Evolutionary conservation across 2,113 vertebrate species (phyloP).

Genomic region (Scytalopus superciliaris): DNA sequence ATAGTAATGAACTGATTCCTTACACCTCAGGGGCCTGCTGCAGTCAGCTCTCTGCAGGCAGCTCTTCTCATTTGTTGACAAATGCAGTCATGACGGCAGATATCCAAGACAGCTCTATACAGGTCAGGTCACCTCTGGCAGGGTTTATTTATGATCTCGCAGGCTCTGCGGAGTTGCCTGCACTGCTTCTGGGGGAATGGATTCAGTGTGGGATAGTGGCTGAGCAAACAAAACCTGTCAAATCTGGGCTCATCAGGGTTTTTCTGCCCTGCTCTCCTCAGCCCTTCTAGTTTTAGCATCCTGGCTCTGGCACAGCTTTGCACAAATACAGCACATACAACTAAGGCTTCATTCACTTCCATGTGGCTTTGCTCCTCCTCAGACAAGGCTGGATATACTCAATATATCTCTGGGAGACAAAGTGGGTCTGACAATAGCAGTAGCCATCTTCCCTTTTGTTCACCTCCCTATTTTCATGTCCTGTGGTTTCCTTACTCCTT

Average conservation of each 20-base stretch:
- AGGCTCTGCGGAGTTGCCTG: neutral
- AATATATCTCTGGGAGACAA: neutral
- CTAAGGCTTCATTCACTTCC: neutral
- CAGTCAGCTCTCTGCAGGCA: constrained; percentile 24
- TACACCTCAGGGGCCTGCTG: neutral
- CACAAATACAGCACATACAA: neutral
- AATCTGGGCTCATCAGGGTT: neutral
- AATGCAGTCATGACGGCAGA: neutral
- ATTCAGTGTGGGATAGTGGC: neutral
- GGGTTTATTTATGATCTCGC: neutral
- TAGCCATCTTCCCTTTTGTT: neutral
- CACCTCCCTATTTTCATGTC: neutral
- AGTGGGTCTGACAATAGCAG: neutral
- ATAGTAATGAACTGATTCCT: neutral
- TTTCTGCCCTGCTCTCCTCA: neutral
- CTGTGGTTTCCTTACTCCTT: neutral
- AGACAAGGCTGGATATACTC: neutral
- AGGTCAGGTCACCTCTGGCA: constrained; percentile 1
- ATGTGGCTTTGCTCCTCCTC: neutral
- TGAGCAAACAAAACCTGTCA: neutral
- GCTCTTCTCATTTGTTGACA: constrained; percentile 6
- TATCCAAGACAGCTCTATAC: neutral
- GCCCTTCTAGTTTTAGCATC: neutral
- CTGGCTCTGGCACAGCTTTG: neutral
- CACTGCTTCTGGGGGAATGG: neutral